Base-by-base conservation (phyloP, 2,888 invertebrate species). In the Pelosia muscerda region DNA sequence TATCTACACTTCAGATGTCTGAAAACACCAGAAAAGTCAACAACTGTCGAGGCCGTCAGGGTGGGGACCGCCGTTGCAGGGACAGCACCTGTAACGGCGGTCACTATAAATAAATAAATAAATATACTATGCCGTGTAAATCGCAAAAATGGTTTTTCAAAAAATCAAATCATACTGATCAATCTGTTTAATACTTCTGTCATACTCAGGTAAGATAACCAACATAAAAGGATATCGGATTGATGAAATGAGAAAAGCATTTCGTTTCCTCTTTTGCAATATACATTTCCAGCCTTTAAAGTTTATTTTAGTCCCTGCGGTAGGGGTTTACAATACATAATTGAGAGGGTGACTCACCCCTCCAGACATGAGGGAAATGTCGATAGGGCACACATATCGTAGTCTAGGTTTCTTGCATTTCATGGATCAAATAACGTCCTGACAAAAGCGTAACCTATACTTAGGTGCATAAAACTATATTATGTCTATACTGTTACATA, bases 311-410 rank as follows among this genome's bases (percentile, higher is more conserved):
- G 74, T 72, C 64, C 73, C 76, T 68, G 54, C 60, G 57, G 59
- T 70, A 58, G 58, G 74, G 70, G 77, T 77, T 77, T 86, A 73
- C 86, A 88, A 88, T 86, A 73, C 86, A 88, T 88, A 87, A 89
- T 87, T 86, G 84, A 89, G 85, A 86, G 87, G 88, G 84, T 86
- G 85, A 87, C 56, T 87, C 88, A 88, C 89, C 89, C 88, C 79
- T 80, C 86, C 85, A 89, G 89, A 89, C 90, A 70, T 81, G 65
- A 82, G 78, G 84, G 83, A 84, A 77, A 84, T 81, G 84, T 86
- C 86, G 79, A 87, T 86, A 83, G 73, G 75, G 74, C 73, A 74
- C 68, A 69, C 59, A 60, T 75, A 73, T 54, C 66, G 49, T 61
- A 56, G 34, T 66, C 73, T 78, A 76, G 58, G 66, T 75, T 79